These are phyloP conservation scores for Vollenhovia emeryi DNA, from an alignment of 1,140 invertebrate species.

Conservation along the genomic window DNA sequence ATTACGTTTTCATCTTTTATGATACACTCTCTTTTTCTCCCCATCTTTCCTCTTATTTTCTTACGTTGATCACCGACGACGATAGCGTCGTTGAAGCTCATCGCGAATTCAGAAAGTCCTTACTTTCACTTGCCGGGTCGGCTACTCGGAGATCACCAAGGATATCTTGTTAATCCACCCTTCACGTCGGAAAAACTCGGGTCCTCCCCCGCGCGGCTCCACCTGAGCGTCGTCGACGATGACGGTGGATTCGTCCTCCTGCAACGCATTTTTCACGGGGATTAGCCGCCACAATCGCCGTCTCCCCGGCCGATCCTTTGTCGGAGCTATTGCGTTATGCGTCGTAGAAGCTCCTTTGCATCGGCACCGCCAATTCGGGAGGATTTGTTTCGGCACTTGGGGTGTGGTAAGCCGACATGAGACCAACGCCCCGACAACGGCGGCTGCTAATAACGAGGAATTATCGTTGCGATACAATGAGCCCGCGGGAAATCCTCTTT, in stretches of 20 bases:
- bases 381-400: constrained; percentile 85
- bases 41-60: neutral
- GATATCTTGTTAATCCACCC: constrained; percentile 37
- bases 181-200: constrained; percentile 55
- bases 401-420: constrained; percentile 85
- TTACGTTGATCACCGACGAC: neutral
- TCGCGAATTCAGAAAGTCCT: neutral
- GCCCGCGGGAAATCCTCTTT: constrained; percentile 82
- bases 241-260: constrained; percentile 78
- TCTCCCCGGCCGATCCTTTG: constrained; percentile 51
- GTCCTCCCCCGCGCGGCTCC: constrained; percentile 26
- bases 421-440: constrained; percentile 75
- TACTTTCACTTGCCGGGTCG: constrained; percentile 7
- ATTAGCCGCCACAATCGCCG: constrained; percentile 77
- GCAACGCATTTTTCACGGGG: constrained; percentile 80
- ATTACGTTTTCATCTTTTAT: neutral
- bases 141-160: constrained; percentile 6
- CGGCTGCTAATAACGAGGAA: constrained; percentile 85
- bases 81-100: neutral
- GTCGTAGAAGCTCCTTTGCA: constrained; percentile 80
- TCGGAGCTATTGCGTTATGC: constrained; percentile 19
- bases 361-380: constrained; percentile 81
- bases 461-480: constrained; percentile 84
- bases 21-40: neutral
- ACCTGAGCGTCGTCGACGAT: constrained; percentile 57